These are phyloP conservation scores for Xenopus petersii DNA, from an alignment of 2,797 vertebrate genomes.

Conservation along the genomic window DNA sequence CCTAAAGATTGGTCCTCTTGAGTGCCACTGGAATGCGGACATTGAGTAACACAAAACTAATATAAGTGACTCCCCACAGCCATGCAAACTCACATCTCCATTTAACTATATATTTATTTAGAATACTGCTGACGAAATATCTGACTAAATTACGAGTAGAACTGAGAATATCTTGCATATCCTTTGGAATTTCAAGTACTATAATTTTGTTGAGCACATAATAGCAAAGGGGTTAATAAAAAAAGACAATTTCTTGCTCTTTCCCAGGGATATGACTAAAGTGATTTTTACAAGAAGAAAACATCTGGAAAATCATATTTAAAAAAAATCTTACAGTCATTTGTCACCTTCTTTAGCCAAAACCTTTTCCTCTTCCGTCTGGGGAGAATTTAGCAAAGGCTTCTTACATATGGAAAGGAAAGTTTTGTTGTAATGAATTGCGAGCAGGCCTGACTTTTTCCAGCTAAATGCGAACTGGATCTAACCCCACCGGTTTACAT, in stretches of 20 bases:
- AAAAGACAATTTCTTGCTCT: slow-evolving; percentile 7
- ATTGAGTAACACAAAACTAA: too few species aligned
- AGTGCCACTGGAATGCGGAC: too few species aligned
- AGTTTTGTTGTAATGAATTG: slow-evolving; percentile 45
- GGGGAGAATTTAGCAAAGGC: slow-evolving; percentile 45
- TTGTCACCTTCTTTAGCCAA: slow-evolving; percentile 41
- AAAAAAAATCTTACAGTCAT: slow-evolving; percentile 35
- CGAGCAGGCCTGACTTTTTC: slow-evolving; percentile 37
- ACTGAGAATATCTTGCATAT: too few species aligned
- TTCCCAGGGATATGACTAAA: slow-evolving; percentile 28
- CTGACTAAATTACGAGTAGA: too few species aligned
- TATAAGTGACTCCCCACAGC: too few species aligned
- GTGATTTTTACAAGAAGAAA: slow-evolving; percentile 3
- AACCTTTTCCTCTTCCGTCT: slow-evolving; percentile 41
- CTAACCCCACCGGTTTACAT: slow-evolving; percentile 31
- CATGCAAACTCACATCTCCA: too few species aligned
- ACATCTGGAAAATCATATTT: slow-evolving; percentile 40
- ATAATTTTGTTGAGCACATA: too few species aligned
- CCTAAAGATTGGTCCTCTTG: too few species aligned
- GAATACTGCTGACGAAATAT: too few species aligned
- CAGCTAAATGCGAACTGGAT: slow-evolving; percentile 14
- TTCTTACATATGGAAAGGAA: slow-evolving; percentile 43
- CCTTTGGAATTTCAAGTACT: too few species aligned
- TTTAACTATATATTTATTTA: too few species aligned
- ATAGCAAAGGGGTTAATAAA: slow-evolving; percentile 11